These are phyloP conservation scores for Microtus ochrogaster DNA, from an alignment of 2,113 vertebrate genomes.

Conservation along the genomic window DNA sequence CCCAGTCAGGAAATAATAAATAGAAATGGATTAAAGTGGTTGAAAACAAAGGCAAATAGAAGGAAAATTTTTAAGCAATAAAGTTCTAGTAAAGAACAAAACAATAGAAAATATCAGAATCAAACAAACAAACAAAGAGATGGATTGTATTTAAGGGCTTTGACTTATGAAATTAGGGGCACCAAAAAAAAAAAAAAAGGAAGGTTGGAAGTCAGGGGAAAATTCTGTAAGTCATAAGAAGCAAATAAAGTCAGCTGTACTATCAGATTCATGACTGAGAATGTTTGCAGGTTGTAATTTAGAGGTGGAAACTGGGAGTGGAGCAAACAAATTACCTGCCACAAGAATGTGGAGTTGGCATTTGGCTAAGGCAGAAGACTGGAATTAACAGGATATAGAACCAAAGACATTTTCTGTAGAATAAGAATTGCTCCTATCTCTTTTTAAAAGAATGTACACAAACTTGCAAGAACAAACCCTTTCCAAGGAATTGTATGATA, in stretches of 20 bases:
- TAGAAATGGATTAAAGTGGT: not conserved
- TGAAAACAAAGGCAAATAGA: not conserved
- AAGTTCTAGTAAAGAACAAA: not conserved
- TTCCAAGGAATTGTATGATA: not conserved
- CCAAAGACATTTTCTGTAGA: not conserved
- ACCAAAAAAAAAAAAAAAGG: too few relatives aligned
- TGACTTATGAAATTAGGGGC: not conserved
- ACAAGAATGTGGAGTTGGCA: not conserved
- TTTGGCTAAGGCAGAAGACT: not conserved
- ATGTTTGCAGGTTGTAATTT: not conserved
- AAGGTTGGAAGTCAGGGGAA: not conserved
- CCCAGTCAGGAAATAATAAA: not conserved
- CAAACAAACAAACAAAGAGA: not conserved
- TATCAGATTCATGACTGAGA: not conserved
- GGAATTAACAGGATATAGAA: not conserved
- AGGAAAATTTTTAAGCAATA: not conserved
- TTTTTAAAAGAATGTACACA: not conserved
- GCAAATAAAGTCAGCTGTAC: not conserved
- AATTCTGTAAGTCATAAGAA: not conserved
- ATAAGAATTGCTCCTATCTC: not conserved
- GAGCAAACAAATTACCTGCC: not conserved
- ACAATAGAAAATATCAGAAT: not conserved
- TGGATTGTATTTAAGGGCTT: not conserved
- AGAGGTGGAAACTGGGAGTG: not conserved
- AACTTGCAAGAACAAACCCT: not conserved